Conservation (phyloP, 92 coral and sea anemone genomes). For the Epizoanthus stellaris region DNA sequence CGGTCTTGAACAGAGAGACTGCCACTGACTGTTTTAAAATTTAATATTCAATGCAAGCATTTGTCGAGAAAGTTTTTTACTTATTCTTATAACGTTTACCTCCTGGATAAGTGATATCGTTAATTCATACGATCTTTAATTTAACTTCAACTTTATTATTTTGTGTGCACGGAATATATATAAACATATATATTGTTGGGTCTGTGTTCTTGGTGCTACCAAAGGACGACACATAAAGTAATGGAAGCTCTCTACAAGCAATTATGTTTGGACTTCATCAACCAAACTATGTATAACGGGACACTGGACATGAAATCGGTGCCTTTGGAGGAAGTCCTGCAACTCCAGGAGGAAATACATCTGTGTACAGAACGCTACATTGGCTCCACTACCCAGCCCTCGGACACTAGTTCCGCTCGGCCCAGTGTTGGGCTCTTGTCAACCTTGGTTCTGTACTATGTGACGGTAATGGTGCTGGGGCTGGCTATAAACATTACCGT, state of each 20-base stretch:
- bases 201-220: background rate
- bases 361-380: background rate
- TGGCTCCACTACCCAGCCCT: background rate
- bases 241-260: background rate
- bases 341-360: background rate
- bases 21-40: no score
- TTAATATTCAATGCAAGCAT: no score
- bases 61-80: no score
- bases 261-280: conserved; percentile 6
- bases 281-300: conserved; percentile 20
- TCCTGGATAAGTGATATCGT: no score
- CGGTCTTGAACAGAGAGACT: no score
- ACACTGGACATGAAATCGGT: background rate
- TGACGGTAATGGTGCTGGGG: conserved; percentile 59
- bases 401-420: background rate
- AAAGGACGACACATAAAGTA: no score
- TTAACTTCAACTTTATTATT: no score
- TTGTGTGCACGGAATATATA: no score
- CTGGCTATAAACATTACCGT: conserved; percentile 62
- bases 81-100: no score
- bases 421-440: background rate
- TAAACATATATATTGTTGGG: background rate
- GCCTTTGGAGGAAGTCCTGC: background rate
- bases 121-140: no score
- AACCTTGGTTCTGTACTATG: conserved; percentile 53